Base-by-base conservation (phyloP, 2,113 vertebrate species). In the Phaethornis superciliosus region DNA sequence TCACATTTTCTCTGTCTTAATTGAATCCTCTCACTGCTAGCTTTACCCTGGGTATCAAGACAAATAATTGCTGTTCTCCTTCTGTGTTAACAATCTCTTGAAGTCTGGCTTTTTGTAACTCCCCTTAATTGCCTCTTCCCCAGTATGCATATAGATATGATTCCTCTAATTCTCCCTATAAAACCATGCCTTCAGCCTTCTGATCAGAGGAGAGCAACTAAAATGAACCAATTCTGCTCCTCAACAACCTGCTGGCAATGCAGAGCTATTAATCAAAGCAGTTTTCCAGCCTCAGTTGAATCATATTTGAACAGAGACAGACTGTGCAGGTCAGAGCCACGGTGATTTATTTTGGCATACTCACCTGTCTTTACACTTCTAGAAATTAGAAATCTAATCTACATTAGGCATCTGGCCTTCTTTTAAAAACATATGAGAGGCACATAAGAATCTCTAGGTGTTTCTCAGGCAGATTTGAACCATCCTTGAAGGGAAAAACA, bases 61-160 rank as follows among this genome's bases (percentile, higher is more conserved):
- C 91, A 95, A 91, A 89, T 89, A 93, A 92, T 94, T 95, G 81
- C 74, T 91, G 22, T 56, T 91, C 81, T 84, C 65, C 70, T 89
- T 76, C 68, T 62, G 12, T 59, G 88, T 79, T 95, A 92, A 42
- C 81, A 86, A 67, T 85, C 75, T 85, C 93, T 91, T 92, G 49
- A 94, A 91, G 64, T 94, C 33, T 83, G 87, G 56, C 27, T 92
- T 95, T 88, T 94, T 2, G 3, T 77, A 90, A 46, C 63, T 82
- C 68, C 6, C 78, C 30, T 74, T 92, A 95, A 94, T 93, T 95
- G 62, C 72, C 32, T 91, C 63, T 82, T 92, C 75, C 47, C 68
- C 56, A 46, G 55, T 63, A 79, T 56, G 86, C 64, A 63, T 84
- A 58, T 28, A 86, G 80, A 90, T 85, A 92, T 22, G 42, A 62